These are phyloP conservation scores for Elephantulus edwardii DNA, from an alignment of 2,113 vertebrate species.

Conservation along the genomic window DNA sequence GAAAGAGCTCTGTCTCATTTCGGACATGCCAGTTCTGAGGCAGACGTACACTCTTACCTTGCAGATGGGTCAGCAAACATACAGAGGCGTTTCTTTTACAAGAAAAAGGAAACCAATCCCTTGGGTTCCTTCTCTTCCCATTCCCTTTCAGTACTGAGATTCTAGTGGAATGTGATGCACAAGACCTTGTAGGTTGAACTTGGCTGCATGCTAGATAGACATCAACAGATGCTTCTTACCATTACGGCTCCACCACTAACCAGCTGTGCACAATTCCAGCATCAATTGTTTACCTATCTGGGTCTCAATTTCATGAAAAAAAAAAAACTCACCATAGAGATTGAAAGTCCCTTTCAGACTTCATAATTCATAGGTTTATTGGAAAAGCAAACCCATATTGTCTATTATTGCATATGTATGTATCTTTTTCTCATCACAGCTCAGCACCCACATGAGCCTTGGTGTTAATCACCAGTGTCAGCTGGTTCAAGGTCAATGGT, in stretches of 20 bases:
- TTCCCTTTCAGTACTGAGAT: background rate
- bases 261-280: background rate
- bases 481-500: background rate
- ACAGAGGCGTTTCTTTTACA: background rate
- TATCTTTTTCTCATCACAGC: background rate
- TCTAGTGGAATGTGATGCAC: background rate
- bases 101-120: background rate
- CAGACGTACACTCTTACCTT: background rate
- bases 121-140: background rate
- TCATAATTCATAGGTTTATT: background rate
- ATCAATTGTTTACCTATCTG: background rate
- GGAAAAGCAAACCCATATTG: background rate
- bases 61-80: background rate
- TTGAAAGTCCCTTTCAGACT: conserved; percentile 6
- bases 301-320: background rate
- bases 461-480: background rate
- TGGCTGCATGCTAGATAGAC: too few species aligned
- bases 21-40: background rate
- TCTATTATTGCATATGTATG: background rate
- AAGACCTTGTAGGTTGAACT: background rate
- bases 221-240: rapidly evolving
- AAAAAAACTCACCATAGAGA: background rate
- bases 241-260: background rate
- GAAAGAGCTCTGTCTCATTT: conserved; percentile 39
- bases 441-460: background rate